Conservation (phyloP, 2,113 vertebrate genomes). For the Cephalopterus ornatus region DNA sequence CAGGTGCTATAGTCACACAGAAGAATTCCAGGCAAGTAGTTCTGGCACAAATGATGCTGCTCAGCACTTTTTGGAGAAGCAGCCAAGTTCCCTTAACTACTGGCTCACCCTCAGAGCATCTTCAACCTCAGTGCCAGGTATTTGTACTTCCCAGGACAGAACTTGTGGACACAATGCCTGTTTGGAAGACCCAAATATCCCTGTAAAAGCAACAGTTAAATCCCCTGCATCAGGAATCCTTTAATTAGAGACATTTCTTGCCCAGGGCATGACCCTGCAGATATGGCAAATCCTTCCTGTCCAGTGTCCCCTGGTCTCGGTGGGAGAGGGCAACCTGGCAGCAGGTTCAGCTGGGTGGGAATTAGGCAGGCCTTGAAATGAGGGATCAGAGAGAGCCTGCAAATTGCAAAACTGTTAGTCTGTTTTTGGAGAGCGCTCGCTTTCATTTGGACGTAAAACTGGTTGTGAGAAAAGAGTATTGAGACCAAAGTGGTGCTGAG, state of each 20-base stretch:
- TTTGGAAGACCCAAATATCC: not conserved
- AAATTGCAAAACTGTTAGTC: not conserved
- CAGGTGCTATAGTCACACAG: not conserved
- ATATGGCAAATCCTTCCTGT: not conserved
- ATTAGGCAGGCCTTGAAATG: not conserved
- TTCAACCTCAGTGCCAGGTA: not conserved
- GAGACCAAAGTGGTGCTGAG: not conserved
- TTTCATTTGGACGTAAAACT: not conserved
- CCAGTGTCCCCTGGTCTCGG: not conserved
- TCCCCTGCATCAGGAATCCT: not conserved
- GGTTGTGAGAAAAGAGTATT: not conserved
- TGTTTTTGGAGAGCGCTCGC: not conserved
- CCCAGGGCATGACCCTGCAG: not conserved
- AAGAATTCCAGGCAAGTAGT: not conserved
- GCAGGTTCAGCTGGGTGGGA: not conserved
- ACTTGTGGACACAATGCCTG: not conserved
- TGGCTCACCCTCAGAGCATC: not conserved
- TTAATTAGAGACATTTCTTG: not conserved
- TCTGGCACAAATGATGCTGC: not conserved
- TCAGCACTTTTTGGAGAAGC: not conserved
- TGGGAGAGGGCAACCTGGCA: not conserved
- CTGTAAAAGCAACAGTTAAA: not conserved
- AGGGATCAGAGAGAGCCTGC: not conserved
- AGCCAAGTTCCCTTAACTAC: not conserved
- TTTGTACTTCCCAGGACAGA: accelerated